Evolutionary conservation across 2,888 invertebrate species (phyloP).

Genomic region (Polydesmus complanatus): DNA sequence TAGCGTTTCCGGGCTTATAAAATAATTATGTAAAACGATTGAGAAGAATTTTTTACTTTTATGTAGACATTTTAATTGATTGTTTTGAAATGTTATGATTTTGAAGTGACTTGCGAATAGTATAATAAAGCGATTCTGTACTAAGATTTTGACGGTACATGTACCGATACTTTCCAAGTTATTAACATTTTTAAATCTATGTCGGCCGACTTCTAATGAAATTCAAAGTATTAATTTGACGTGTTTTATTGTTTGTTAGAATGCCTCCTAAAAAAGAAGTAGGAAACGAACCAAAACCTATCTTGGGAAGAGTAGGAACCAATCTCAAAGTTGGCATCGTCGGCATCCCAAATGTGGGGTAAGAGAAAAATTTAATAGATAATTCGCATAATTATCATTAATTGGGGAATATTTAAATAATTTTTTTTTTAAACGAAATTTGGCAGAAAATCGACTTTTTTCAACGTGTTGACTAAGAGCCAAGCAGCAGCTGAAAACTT

Average conservation of each 20-base stretch:
- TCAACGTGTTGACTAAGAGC: constrained; percentile 96
- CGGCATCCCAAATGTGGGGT: constrained; percentile 87
- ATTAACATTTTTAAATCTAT: too few relatives aligned
- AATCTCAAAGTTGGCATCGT: constrained; percentile 89
- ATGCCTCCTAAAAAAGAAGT: constrained; percentile 50
- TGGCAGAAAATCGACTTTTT: constrained; percentile 82
- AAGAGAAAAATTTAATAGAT: constrained; percentile 17
- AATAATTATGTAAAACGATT: too few relatives aligned
- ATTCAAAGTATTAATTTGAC: too few relatives aligned
- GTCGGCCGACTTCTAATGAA: too few relatives aligned
- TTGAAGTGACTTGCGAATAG: background rate
- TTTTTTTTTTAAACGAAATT: constrained; percentile 15
- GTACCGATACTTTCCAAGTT: too few relatives aligned
- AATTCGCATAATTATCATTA: background rate
- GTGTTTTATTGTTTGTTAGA: too few relatives aligned
- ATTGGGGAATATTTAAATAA: too few relatives aligned
- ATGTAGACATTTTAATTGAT: too few relatives aligned
- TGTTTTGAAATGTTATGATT: too few relatives aligned
- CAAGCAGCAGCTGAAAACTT: constrained; percentile 97
- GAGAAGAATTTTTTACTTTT: too few relatives aligned
- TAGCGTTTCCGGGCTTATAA: too few relatives aligned
- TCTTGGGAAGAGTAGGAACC: constrained; percentile 89
- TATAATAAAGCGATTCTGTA: constrained; percentile 3
- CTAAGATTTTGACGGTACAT: constrained; percentile 9
- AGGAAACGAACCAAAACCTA: constrained; percentile 71